Percentiles rank a stretch among this genome's conserved stretches.
Conservation (phyloP, 2,797 vertebrate species). For the Pangasius mekongensis region DNA sequence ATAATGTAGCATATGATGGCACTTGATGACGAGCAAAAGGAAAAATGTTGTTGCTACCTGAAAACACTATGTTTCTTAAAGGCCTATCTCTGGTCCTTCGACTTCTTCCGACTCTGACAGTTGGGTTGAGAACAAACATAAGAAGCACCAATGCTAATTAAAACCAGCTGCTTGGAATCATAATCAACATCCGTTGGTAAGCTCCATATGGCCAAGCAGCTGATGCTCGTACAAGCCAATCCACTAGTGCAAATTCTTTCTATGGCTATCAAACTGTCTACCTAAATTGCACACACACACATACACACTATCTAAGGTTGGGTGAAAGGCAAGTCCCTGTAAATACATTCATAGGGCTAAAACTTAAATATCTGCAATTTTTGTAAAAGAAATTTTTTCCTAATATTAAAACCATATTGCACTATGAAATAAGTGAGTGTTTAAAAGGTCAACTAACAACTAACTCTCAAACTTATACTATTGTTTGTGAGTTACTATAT, state of each 20-base stretch:
- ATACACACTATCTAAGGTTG: background rate
- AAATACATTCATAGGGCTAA: background rate
- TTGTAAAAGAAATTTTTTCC: too few species aligned
- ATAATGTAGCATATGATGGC: background rate
- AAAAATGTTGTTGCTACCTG: background rate
- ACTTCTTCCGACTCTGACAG: background rate
- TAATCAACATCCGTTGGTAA: background rate
- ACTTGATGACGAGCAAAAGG: background rate
- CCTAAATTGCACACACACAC: background rate
- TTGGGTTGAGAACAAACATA: constrained; percentile 7
- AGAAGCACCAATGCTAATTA: constrained; percentile 25
- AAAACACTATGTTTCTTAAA: background rate
- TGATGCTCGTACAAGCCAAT: background rate
- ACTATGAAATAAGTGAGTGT: background rate
- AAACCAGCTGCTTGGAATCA: constrained; percentile 32
- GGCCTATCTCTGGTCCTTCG: background rate
- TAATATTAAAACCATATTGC: background rate
- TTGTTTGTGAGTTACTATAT: too few species aligned
- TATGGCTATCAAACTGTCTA: background rate
- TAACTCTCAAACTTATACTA: background rate
- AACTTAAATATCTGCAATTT: background rate
- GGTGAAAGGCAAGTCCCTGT: background rate
- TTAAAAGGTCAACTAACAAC: background rate
- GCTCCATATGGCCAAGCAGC: constrained; percentile 25
- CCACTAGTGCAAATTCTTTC: background rate